Evolutionary conservation across 2,888 invertebrate genomes (phyloP), one percentile per base, ranked within the genome.

Genomic region (Gerosis bhagava): DNA sequence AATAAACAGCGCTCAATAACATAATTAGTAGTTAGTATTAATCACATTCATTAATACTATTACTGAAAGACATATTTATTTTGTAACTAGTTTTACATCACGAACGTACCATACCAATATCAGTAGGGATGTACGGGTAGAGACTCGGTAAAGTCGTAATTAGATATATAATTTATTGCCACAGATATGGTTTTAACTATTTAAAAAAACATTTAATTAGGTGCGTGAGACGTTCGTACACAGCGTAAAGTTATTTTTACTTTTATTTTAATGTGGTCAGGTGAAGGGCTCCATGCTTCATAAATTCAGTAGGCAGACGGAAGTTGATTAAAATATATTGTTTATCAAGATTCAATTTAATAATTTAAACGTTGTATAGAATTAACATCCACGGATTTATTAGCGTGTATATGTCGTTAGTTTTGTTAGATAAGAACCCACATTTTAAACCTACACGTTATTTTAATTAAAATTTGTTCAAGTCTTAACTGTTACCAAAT

Each of bases 81-180:
- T 11, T 31, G 31, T 41, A 22, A 41, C 21, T 29, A 31, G 3
- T 19, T n/a, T n/a, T n/a, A n/a, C n/a, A n/a, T n/a, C n/a, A n/a
- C 15, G 19, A 5, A 28, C 16, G 8, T 26, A 28, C 6, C 36
- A n/a, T 31, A 16, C n/a, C n/a, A n/a, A 39, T 31, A 46, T 37
- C 45, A 45, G 45, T 31, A 36, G 25, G 13, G 11, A 31, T 16
- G 28, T 16, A 37, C 40, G 29, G 15, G 44, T 24, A 5, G 40
- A 4, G 29, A 44, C 44, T 31, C 19, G 2, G 26, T 40, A 29
- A 29, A 34, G 29, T 45, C 28, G 37, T 45, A 37, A 45, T 37
- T 46, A 46, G 26, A 32, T 32, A 46, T 26, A 26, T 46, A 39
- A 46, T 46, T 46, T 46, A 46, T 46, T 26, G 10, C 46, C 46